Conservation (phyloP, 2,888 invertebrate genomes). For the Coelogynopora nodosa region DNA sequence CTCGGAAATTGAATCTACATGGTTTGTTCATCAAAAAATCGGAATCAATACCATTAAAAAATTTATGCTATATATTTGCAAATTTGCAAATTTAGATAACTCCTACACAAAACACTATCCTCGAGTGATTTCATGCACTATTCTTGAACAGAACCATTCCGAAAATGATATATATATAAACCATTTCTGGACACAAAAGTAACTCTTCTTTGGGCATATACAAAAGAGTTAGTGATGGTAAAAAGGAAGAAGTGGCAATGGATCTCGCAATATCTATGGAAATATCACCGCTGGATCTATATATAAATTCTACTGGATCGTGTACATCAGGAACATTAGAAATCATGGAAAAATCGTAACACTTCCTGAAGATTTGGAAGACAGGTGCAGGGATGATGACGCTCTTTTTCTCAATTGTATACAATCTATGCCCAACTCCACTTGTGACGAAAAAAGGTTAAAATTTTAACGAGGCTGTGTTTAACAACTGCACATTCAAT, state of each 20-base stretch:
- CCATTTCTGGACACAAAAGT: slow-evolving; percentile 1
- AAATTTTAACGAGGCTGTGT: not conserved
- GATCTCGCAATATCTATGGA: not conserved
- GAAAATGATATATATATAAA: not conserved
- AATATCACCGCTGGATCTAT: not conserved
- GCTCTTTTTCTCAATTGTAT: not conserved
- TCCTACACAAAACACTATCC: not conserved
- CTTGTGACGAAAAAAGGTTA: not conserved
- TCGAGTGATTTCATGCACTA: slow-evolving; percentile 14
- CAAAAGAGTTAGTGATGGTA: not conserved
- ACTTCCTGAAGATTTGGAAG: slow-evolving; percentile 12
- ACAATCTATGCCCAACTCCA: not conserved
- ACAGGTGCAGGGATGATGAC: not conserved
- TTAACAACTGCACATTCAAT: not conserved
- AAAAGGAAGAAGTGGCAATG: not conserved
- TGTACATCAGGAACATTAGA: not conserved
- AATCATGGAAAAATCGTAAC: not conserved
- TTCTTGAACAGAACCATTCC: slow-evolving; percentile 15
- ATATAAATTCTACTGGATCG: not conserved
- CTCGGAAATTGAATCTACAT: not conserved
- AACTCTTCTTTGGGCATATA: not conserved
- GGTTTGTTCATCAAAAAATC: not conserved
- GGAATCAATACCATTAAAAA: slow-evolving; percentile 16
- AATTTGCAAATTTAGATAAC: not conserved
- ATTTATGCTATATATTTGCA: slow-evolving; percentile 18